phyloP scores from a whole-genome alignment of 2,113 vertebrate species.

The Tenebrosternarchus preto region DNA sequence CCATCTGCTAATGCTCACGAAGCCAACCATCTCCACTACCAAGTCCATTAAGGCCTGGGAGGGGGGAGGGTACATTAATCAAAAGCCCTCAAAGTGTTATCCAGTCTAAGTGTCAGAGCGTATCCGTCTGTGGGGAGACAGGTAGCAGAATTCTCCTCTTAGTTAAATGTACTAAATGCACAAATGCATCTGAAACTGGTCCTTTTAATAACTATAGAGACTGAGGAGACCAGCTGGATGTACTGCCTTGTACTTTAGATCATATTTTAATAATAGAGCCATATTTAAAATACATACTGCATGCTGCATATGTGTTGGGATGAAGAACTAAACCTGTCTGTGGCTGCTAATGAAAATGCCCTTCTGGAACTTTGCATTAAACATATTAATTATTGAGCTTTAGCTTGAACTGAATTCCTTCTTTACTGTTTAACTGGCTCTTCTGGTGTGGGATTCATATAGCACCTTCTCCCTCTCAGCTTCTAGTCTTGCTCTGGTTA shows the following conservation, averaged over 20 bases:
- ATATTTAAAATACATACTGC: neutral
- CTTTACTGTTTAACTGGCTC: conserved; percentile 33
- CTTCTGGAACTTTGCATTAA: neutral
- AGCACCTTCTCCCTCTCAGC: too few species aligned
- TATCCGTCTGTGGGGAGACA: neutral
- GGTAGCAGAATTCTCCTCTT: neutral
- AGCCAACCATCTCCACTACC: conserved; percentile 36
- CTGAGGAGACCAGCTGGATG: neutral
- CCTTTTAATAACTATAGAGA: neutral
- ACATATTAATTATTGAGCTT: conserved; percentile 13
- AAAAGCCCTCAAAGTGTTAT: conserved; percentile 26
- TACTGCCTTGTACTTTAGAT: neutral
- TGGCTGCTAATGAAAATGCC: neutral
- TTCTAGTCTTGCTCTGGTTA: too few species aligned
- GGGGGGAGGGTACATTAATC: conserved; percentile 32
- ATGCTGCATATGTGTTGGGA: neutral
- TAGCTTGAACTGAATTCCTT: conserved; percentile 19
- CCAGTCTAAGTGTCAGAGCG: conserved; percentile 4
- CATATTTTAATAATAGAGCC: neutral
- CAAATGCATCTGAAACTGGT: neutral
- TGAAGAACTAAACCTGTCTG: neutral
- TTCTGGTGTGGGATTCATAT: neutral
- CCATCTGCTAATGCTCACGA: conserved; percentile 43
- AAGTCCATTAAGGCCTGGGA: conserved; percentile 44
- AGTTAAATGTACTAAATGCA: neutral